Percentiles rank a stretch among this genome's conserved stretches.
Conservation (phyloP, 2,113 vertebrate species). For the Bujurquina vittata region DNA sequence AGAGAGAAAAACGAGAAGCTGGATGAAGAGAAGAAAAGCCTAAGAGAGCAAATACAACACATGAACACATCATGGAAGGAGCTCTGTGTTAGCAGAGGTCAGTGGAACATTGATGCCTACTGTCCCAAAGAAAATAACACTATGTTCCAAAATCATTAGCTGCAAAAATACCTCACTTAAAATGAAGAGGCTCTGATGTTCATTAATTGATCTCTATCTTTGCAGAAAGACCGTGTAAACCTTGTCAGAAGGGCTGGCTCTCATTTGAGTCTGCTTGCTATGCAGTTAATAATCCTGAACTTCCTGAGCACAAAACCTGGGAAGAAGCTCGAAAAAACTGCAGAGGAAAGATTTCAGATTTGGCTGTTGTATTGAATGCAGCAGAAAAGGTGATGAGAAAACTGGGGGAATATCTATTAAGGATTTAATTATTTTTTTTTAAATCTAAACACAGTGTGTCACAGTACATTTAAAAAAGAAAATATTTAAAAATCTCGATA, state of each 20-base stretch:
- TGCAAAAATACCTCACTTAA: neutral
- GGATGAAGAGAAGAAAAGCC: neutral
- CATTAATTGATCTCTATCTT: neutral
- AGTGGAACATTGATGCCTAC: slow-evolving; percentile 40
- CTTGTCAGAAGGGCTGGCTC: neutral
- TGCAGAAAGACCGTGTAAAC: fast-evolving
- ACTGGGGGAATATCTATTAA: neutral
- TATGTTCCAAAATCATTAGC: neutral
- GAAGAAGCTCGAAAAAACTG: neutral
- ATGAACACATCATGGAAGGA: neutral
- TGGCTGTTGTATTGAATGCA: neutral
- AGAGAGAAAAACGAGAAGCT: neutral
- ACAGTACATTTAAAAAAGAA: fast-evolving
- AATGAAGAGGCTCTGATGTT: neutral
- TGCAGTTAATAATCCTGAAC: fast-evolving
- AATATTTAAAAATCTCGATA: neutral
- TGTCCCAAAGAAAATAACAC: neutral
- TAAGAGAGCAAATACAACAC: neutral
- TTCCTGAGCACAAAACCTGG: fast-evolving
- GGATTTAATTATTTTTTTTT: neutral
- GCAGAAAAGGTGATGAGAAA: neutral
- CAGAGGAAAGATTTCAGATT: neutral
- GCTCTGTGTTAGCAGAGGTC: slow-evolving; percentile 3
- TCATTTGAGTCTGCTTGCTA: fast-evolving
- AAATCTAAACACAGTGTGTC: fast-evolving